These are phyloP conservation scores for Drosophila leonis DNA, from an alignment of 2,888 invertebrate genomes.

Conservation along the genomic window DNA sequence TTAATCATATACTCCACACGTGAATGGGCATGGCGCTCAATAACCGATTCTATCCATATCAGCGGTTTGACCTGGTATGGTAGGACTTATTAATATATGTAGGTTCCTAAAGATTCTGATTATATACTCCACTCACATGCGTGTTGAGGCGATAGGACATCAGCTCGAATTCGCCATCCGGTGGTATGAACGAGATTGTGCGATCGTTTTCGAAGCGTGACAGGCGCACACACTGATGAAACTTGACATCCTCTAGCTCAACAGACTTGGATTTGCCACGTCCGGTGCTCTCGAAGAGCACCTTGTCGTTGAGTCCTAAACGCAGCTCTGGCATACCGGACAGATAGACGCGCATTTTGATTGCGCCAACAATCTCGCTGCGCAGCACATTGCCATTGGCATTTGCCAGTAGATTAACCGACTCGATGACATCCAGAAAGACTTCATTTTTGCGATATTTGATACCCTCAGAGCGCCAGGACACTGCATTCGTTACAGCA, in stretches of 20 bases:
- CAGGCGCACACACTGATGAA: conserved; percentile 98
- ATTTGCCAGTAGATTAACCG: conserved; percentile 97
- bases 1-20: conserved; percentile 99
- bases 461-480: conserved; percentile 99
- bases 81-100: background rate
- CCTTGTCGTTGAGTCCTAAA: conserved; percentile 98
- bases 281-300: conserved; percentile 98
- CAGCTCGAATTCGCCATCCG: conserved; percentile 99
- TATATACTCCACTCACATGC: conserved; percentile 88
- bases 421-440: conserved; percentile 99
- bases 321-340: conserved; percentile 99
- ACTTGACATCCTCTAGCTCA: conserved; percentile 99
- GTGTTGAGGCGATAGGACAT: conserved; percentile 99
- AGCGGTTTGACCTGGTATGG: conserved; percentile 91
- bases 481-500: conserved; percentile 99
- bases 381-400: conserved; percentile 98
- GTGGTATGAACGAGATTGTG: conserved; percentile 99
- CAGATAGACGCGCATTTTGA: conserved; percentile 99
- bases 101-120: background rate
- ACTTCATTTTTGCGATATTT: conserved; percentile 99
- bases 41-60: conserved; percentile 99
- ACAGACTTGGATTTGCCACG: conserved; percentile 99
- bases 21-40: conserved; percentile 98
- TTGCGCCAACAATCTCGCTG: conserved; percentile 99
- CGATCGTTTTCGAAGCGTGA: conserved; percentile 99